phyloP scores from a whole-genome alignment of 2,797 vertebrate species.

The Gymnothorax javanicus region DNA sequence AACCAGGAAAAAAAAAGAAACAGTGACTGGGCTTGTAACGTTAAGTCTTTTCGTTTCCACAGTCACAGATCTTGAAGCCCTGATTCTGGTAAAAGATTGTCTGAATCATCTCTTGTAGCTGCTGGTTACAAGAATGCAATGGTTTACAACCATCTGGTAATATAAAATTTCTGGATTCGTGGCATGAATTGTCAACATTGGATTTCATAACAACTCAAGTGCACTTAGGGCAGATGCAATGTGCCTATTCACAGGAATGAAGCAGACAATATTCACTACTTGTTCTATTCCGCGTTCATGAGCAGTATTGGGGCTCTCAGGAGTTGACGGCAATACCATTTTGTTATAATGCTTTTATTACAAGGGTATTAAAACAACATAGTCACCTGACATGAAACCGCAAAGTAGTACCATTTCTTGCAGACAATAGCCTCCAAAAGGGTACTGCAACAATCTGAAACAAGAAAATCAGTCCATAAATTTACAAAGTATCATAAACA shows the following conservation, averaged over 20 bases:
- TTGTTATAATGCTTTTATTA: conserved; percentile 8
- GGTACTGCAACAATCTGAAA: not conserved
- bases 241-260: not conserved
- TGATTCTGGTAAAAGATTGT: not conserved
- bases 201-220: not conserved
- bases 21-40: too few species aligned
- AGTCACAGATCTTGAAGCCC: not conserved
- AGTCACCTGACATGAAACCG: not conserved
- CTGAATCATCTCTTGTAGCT: not conserved
- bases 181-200: not conserved
- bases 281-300: not conserved
- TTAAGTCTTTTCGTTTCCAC: not conserved
- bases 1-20: too few species aligned
- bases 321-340: not conserved
- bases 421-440: not conserved
- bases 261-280: not conserved
- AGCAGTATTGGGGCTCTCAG: not conserved
- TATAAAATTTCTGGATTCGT: not conserved
- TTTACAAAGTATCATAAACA: not conserved
- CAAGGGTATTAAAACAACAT: not conserved
- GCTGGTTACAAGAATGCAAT: not conserved
- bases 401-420: not conserved
- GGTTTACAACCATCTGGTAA: not conserved
- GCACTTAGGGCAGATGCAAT: not conserved
- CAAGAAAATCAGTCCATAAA: not conserved